Evolutionary conservation across 2,113 vertebrate species (phyloP).

Genomic region (Burhinus bistriatus): DNA sequence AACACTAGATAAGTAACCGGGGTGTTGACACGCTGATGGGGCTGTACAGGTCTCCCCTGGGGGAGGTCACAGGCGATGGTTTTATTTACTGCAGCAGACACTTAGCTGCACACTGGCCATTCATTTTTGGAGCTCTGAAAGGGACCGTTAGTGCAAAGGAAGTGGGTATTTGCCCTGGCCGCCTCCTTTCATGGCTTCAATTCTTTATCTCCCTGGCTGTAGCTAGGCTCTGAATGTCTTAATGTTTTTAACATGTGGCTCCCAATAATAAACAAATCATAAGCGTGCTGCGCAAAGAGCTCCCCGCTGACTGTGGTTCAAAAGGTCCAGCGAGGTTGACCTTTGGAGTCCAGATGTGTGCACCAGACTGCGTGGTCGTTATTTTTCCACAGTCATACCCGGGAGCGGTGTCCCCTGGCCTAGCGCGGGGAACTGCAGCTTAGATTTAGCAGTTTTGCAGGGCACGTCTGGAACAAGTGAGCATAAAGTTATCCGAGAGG

Average conservation of each 20-base stretch:
- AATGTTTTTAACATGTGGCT: neutral
- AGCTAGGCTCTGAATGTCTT: neutral
- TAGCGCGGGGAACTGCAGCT: fast-evolving
- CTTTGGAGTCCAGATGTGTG: neutral
- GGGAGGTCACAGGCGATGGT: neutral
- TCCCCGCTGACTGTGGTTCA: fast-evolving
- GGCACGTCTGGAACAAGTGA: neutral
- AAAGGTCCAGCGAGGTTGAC: neutral
- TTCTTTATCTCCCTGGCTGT: neutral
- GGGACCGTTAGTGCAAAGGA: neutral
- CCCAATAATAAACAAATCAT: neutral
- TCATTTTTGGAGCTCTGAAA: neutral
- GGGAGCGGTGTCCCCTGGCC: neutral
- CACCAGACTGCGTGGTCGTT: neutral
- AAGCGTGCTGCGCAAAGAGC: neutral
- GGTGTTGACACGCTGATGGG: neutral
- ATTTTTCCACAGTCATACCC: neutral
- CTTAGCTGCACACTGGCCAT: neutral
- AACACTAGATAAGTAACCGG: neutral
- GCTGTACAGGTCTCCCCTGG: neutral
- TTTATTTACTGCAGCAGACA: neutral
- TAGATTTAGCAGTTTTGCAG: neutral
- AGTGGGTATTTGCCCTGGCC: neutral
- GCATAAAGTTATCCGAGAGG: neutral
- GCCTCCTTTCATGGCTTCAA: neutral